A percentile compares a stretch with the other conserved stretches of the same genome.
phyloP scores from a whole-genome alignment of 2,888 invertebrate genomes.

The Dicycla oo region DNA sequence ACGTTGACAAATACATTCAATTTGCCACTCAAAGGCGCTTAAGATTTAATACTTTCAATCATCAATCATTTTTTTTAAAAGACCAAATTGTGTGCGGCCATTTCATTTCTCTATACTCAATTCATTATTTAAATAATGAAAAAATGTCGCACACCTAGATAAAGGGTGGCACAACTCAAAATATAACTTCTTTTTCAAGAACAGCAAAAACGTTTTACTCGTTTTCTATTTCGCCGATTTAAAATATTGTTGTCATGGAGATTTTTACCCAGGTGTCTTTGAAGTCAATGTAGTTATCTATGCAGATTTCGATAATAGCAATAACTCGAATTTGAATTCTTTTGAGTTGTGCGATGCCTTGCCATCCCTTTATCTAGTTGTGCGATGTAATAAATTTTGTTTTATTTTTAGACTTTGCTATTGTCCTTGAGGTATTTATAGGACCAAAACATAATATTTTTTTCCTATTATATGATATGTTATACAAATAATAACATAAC shows the following conservation, averaged over 20 bases:
- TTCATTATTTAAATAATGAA: conserved; percentile 25
- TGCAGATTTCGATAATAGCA: too few relatives aligned
- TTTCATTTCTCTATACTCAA: conserved; percentile 33
- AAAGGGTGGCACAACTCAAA: too few relatives aligned
- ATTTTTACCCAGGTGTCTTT: too few relatives aligned
- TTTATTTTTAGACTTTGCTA: conserved; percentile 12
- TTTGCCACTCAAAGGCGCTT: conserved; percentile 54
- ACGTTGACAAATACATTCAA: conserved; percentile 62
- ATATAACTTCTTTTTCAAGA: too few relatives aligned
- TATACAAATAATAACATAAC: background rate
- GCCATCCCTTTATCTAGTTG: too few relatives aligned
- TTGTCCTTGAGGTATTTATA: background rate
- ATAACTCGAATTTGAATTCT: too few relatives aligned
- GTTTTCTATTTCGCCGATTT: too few relatives aligned
- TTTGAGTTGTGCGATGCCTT: too few relatives aligned
- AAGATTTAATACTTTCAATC: conserved; percentile 59
- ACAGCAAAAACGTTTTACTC: too few relatives aligned
- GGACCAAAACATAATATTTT: background rate
- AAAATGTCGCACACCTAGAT: too few relatives aligned
- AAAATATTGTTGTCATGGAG: too few relatives aligned
- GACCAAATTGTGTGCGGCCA: conserved; percentile 35
- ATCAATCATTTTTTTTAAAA: conserved; percentile 60
- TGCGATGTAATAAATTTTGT: background rate
- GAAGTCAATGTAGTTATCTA: too few relatives aligned
- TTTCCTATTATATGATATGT: background rate